phyloP scores from a whole-genome alignment of 64 coral and sea anemone genomes.

The Acropora tenuis region DNA sequence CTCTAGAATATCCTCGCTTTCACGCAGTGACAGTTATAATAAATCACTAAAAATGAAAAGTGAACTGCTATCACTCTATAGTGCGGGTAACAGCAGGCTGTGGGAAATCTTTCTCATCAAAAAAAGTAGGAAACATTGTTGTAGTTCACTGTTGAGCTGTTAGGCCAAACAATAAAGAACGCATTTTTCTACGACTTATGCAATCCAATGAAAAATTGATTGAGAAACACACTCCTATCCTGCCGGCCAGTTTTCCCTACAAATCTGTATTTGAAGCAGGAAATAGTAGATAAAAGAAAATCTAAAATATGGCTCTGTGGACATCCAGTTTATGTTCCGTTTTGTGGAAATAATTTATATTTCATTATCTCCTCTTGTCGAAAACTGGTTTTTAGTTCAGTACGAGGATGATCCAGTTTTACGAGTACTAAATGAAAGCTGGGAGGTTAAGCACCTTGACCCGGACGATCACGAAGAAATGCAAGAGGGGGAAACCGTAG shows the following conservation, averaged over 20 bases:
- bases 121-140: not conserved
- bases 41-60: too few species aligned
- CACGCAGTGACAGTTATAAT: too few species aligned
- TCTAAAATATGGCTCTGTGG: slow-evolving; percentile 1
- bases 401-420: slow-evolving; percentile 31
- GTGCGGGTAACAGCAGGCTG: not conserved
- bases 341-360: not conserved
- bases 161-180: slow-evolving; percentile 6
- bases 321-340: not conserved
- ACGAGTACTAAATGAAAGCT: slow-evolving; percentile 20
- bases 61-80: too few species aligned
- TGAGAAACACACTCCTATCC: too few species aligned
- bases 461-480: slow-evolving; percentile 45
- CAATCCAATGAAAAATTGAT: not conserved
- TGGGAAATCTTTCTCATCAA: not conserved
- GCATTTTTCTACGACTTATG: not conserved
- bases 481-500: slow-evolving; percentile 34
- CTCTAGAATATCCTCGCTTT: too few species aligned
- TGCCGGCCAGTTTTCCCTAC: too few species aligned
- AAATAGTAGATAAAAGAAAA: not conserved
- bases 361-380: not conserved
- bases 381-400: slow-evolving; percentile 60
- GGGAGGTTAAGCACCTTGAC: slow-evolving; percentile 49
- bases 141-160: not conserved
- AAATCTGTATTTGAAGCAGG: not conserved